Base-by-base conservation (phyloP, 2,113 vertebrate species). In the Hucho hucho region DNA sequence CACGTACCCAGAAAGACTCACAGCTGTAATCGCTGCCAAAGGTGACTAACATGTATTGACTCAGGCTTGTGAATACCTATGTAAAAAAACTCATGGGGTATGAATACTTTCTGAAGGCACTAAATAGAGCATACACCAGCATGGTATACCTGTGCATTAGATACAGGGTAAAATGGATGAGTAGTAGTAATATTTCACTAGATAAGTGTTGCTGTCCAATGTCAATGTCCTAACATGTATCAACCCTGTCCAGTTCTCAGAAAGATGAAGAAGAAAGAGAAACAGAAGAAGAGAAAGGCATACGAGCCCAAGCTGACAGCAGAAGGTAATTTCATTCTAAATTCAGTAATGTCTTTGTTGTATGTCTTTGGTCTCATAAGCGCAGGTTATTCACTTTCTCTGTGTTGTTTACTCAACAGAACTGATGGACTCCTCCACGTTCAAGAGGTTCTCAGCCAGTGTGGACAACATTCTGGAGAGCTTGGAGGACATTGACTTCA, bases 391-490 rank as follows among this genome's bases (percentile, higher is more conserved):
- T 69, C 6, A 69, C 14, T 37, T 20, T 68, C 5, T 68, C 28
- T 43, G 37, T 46, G 32, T 47, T 16, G 37, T 43, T 25, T 7
- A 26, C 37, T 67, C 28, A n/a, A 67, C 67, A 94, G 98, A 99
- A 95, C 91, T 99, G 93, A 98, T 99, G 98, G 98, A 99, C 91
- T 99, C 98, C n/a, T 99, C 97, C 2, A 98, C 97, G 25, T 99
- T 99, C 88, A 99, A 99, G 86, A 94, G 97, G 49, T 99, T 99
- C 88, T 93, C 95, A 74, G 90, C 92, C 73, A 96, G 97, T 73
- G 93, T 99, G 78, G 97, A 98, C 90, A 98, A 96, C 90, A 97
- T 99, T 87, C 93, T 99, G 87, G 98, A 99, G 85, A 98, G 96
- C 82, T 90, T 99, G 61, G 98, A 99, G 92, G 98, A 99, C 84